Base-by-base conservation (phyloP, 2,797 vertebrate genomes). In the Notoglanidium macrostoma region DNA sequence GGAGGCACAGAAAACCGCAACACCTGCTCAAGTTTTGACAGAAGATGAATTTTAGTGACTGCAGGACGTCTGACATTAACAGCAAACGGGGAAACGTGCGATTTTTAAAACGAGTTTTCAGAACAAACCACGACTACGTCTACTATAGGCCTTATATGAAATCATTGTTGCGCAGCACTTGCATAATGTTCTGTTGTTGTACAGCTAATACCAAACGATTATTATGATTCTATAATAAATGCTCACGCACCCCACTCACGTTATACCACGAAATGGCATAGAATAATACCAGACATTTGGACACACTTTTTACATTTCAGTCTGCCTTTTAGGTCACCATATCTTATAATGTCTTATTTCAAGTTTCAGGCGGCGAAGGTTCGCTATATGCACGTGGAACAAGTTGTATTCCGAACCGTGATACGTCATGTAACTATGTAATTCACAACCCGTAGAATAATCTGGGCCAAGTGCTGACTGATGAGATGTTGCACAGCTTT, bases 1-100 rank as follows among this genome's bases (percentile, higher is more conserved):
- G 94, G 92, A 93, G 94, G 92, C 92, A 93, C 91, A 93, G 92
- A 92, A 91, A 92, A 51, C 61, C 84, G 89, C 90, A 92, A 92
- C 93, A 93, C 88, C 93, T 92, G 94, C 93, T 89, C 92, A 96
- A 96, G 94, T 96, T 96, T 94, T 93, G 93, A 94, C 94, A 94
- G 88, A 93, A 94, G 92, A 91, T 88, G 86, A 6, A 90, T 54
- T 51, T 32, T 19, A 35, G 17, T 51, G 44, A 54, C 46, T 54
- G 15, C 61, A 83, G 17, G 63, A 29, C 8, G 15, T 78, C 51
- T 21, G 29, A 32, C 49, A 17, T 54, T 19, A 17, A 29, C 26
- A 35, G 29, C 17, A 57, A 57, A 59, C n/a, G 8, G 17, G 32
- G 21, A 40, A 80, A 80, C 77, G 11, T 14, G n/a, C n/a, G 3